Base-by-base conservation (phyloP, 2,113 vertebrate genomes). In the Leuciscus idus region DNA sequence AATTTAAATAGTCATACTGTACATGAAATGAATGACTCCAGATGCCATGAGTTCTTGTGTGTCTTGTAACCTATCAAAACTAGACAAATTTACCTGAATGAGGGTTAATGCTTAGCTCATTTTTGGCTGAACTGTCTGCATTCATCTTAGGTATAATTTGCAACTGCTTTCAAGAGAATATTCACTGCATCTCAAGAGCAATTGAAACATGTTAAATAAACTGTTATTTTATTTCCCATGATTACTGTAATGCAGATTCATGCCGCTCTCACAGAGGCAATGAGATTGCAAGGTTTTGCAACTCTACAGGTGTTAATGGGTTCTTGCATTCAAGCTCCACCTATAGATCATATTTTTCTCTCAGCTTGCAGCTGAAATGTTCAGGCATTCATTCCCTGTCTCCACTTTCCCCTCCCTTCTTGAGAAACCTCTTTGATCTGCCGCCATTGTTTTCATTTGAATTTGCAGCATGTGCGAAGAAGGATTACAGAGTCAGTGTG, bases 391-490 rank as follows among this genome's bases (percentile, higher is more conserved):
- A 39, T 21, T 80, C 39, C 19, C 66, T 84, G 50, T 75, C 13
- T 64, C 15, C 52, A 26, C 50, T 84, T 52, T 77, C 30, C 66
- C 72, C 17, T 43, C n/a, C 9, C 13, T 46, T 50, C 62, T 75
- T 26, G 75, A 88, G 64, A 84, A 61, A 28, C 36, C 46, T 30
- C 36, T 86, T 75, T 86, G 36, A 84, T 86, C 66, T 26, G 36
- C 66, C 10, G 36, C 21, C 46, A 17, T 33, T 46, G 28, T 76
- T 78, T 79, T 28, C 30, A 39, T 66, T 81, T 81, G 82, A 86
- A 46, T 77, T 61, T 84, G 68, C 76, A 76, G 46, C 83, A 84
- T 89, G 73, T 88, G 86, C 36, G 83, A 84, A 75, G 33, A 48
- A 73, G 79, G 66, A 12, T 85, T 66, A 9, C 39, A 74, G 43